A percentile compares a stretch with the other conserved stretches of the same genome.
These are phyloP conservation scores for Penaeus vannamei DNA, from an alignment of 1,140 invertebrate species.

Conservation along the genomic window DNA sequence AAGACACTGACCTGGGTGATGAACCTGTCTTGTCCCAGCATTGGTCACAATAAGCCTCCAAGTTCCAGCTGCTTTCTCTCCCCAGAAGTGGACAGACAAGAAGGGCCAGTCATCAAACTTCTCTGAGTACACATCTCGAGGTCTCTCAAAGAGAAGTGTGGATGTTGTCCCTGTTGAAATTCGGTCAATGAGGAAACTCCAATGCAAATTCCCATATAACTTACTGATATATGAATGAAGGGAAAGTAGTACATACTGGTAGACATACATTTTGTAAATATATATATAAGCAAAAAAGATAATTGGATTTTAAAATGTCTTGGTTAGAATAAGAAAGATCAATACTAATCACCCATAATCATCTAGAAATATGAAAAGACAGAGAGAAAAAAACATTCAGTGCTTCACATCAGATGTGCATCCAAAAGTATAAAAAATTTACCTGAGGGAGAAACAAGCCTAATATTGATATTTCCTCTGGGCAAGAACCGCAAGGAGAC, in stretches of 20 bases:
- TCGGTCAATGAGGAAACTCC: not conserved
- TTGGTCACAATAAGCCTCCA: constrained; percentile 96
- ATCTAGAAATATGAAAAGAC: too few relatives aligned
- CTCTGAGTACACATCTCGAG: constrained; percentile 90
- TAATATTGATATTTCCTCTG: constrained; percentile 86
- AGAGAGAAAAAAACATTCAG: too few relatives aligned
- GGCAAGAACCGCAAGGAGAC: constrained; percentile 91
- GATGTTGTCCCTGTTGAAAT: constrained; percentile 88
- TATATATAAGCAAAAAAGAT: not conserved
- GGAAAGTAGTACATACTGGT: too few relatives aligned
- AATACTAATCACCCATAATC: not conserved
- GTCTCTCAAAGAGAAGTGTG: constrained; percentile 89
- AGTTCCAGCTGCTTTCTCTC: constrained; percentile 83
- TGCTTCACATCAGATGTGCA: too few relatives aligned
- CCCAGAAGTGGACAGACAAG: constrained; percentile 97
- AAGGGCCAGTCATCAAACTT: constrained; percentile 99
- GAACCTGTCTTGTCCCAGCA: constrained; percentile 85
- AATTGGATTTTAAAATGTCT: not conserved
- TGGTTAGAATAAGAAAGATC: not conserved
- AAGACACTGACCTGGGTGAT: constrained; percentile 74
- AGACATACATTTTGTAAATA: too few relatives aligned
- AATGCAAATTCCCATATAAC: not conserved
- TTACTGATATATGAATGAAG: too few relatives aligned
- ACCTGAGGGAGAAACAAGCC: constrained; percentile 83
- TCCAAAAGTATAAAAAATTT: constrained; percentile 69